Conservation (phyloP, 2,888 invertebrate genomes). For the Cryptus viduatorius region DNA sequence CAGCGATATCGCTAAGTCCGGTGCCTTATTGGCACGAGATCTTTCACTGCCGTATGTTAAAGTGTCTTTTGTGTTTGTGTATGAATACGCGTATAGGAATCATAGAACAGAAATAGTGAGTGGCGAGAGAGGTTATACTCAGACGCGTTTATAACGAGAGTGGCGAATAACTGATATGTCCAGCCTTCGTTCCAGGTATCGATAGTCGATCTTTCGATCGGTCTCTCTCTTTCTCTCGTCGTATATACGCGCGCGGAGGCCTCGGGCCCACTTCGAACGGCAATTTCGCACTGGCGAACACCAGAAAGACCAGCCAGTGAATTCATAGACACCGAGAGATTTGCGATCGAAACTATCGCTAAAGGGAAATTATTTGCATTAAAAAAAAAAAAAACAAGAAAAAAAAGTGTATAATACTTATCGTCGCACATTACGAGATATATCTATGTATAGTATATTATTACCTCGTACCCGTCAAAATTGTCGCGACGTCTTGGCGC, state of each 20-base stretch:
- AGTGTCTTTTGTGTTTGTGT: background rate
- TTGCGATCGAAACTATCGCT: slow-evolving; percentile 51
- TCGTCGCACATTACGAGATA: background rate
- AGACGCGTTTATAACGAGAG: slow-evolving; percentile 49
- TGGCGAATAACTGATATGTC: slow-evolving; percentile 66
- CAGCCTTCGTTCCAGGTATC: slow-evolving; percentile 65
- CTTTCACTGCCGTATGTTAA: slow-evolving; percentile 13
- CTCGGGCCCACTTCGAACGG: slow-evolving; percentile 57
- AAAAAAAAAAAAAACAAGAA: slow-evolving; percentile 35
- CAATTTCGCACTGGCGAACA: slow-evolving; percentile 59
- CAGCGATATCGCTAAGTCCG: slow-evolving; percentile 62
- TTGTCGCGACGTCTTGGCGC: slow-evolving; percentile 62
- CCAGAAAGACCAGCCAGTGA: slow-evolving; percentile 24
- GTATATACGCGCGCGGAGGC: slow-evolving; percentile 25
- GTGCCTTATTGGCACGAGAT: slow-evolving; percentile 66
- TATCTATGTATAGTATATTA: slow-evolving; percentile 28
- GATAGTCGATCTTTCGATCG: slow-evolving; percentile 67
- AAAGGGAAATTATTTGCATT: slow-evolving; percentile 23
- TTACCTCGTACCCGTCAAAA: slow-evolving; percentile 48
- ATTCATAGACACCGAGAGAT: slow-evolving; percentile 46
- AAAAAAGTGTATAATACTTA: background rate
- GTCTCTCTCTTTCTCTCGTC: slow-evolving; percentile 28
- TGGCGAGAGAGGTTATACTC: slow-evolving; percentile 31
- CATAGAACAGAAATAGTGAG: slow-evolving; percentile 56
- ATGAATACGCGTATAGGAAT: background rate